A percentile compares a stretch with the other conserved stretches of the same genome.
These are phyloP conservation scores for Trissolcus brochymenae DNA, from an alignment of 2,888 invertebrate species.

Conservation along the genomic window DNA sequence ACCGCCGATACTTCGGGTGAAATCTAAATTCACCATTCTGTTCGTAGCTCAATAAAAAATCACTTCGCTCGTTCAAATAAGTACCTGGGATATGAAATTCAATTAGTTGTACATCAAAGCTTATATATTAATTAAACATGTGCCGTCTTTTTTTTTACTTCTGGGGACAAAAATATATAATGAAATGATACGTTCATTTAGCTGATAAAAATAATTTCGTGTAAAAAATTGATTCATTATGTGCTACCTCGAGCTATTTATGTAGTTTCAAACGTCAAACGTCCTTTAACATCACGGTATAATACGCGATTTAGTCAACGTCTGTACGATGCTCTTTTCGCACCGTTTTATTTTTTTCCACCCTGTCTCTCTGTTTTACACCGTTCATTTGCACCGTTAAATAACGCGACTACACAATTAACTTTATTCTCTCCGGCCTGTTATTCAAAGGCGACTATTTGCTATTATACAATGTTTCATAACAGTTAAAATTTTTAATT, in stretches of 20 bases:
- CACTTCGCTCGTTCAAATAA: too few relatives aligned
- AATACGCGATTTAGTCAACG: slow-evolving; percentile 22
- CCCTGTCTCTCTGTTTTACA: slow-evolving; percentile 30
- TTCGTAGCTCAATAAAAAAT: too few relatives aligned
- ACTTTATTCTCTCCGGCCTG: slow-evolving; percentile 1
- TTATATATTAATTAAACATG: too few relatives aligned
- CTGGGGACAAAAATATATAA: too few relatives aligned
- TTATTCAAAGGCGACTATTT: neutral
- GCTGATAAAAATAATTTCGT: too few relatives aligned
- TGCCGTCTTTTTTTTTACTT: too few relatives aligned
- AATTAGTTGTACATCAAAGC: too few relatives aligned
- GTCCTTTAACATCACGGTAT: slow-evolving; percentile 23
- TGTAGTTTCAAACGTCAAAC: slow-evolving; percentile 36
- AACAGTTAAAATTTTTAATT: too few relatives aligned
- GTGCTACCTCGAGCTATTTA: slow-evolving; percentile 23
- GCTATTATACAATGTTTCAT: too few relatives aligned
- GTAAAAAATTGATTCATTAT: slow-evolving; percentile 26
- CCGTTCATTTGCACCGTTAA: slow-evolving; percentile 36
- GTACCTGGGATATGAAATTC: too few relatives aligned
- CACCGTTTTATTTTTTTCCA: slow-evolving; percentile 19
- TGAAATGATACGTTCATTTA: too few relatives aligned
- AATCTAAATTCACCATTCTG: too few relatives aligned
- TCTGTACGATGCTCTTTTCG: slow-evolving; percentile 22
- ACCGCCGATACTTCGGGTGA: neutral
- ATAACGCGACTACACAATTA: slow-evolving; percentile 28